phyloP scores from a whole-genome alignment of 2,113 vertebrate genomes.

The Anser brachyrhynchus region DNA sequence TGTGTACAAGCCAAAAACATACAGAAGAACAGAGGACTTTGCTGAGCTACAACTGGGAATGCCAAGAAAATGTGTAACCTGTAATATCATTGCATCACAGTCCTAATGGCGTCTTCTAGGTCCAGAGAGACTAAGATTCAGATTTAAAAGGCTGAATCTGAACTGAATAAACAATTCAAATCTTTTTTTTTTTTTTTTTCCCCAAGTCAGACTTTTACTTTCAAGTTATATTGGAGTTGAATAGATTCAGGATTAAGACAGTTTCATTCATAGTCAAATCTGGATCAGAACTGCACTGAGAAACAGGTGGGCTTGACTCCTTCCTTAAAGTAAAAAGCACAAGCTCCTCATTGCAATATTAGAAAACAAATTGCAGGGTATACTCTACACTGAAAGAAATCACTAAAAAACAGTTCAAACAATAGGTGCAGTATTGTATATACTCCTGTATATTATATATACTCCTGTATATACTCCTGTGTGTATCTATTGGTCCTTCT shows the following conservation, averaged over 20 bases:
- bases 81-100: not conserved
- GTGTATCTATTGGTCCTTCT: not conserved
- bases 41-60: not conserved
- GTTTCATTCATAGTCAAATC: not conserved
- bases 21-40: not conserved
- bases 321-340: not conserved
- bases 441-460: too few species aligned
- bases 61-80: not conserved
- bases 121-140: not conserved
- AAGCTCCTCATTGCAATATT: too few species aligned
- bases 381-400: not conserved
- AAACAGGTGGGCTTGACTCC: not conserved
- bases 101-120: not conserved
- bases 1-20: not conserved
- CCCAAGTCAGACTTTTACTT: not conserved
- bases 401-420: not conserved
- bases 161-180: not conserved
- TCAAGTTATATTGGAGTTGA: not conserved
- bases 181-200: not conserved
- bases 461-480: not conserved
- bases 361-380: not conserved
- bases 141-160: not conserved
- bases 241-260: not conserved
- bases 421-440: not conserved
- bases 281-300: not conserved